These are phyloP conservation scores for Spilosoma lubricipeda DNA, from an alignment of 2,888 invertebrate species.

Conservation along the genomic window DNA sequence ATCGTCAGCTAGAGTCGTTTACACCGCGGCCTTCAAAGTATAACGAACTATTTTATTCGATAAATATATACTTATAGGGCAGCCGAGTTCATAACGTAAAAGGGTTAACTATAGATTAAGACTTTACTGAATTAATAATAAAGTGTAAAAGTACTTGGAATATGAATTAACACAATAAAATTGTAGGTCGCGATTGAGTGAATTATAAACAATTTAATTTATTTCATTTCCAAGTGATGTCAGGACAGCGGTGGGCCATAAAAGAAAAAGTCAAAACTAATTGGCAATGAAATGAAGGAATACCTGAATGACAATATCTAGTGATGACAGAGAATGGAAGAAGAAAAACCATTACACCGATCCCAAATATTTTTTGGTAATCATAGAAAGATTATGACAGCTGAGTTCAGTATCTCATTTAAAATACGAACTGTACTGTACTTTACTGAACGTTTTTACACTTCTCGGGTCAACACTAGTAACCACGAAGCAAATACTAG, in stretches of 20 bases:
- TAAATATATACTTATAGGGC: conserved; percentile 52
- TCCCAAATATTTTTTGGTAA: neutral
- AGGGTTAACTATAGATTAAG: conserved; percentile 22
- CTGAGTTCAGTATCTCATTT: neutral
- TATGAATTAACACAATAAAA: neutral
- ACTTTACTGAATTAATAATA: conserved; percentile 15
- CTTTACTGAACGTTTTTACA: neutral
- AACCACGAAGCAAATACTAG: neutral
- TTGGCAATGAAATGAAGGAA: neutral
- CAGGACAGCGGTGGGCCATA: neutral
- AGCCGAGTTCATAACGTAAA: conserved; percentile 21
- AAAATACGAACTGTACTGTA: no score
- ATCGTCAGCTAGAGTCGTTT: conserved; percentile 75
- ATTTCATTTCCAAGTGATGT: neutral
- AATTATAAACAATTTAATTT: neutral
- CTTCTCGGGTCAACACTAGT: neutral
- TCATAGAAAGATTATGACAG: no score
- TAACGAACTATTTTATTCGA: conserved; percentile 67
- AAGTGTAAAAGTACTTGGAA: neutral
- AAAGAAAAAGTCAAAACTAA: neutral
- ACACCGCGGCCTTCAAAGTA: conserved; percentile 78
- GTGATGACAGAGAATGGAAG: neutral
- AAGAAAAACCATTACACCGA: neutral
- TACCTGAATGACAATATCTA: neutral
- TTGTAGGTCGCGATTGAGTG: neutral